These are phyloP conservation scores for Lysandra coridon DNA, from an alignment of 2,888 invertebrate species.

Conservation along the genomic window DNA sequence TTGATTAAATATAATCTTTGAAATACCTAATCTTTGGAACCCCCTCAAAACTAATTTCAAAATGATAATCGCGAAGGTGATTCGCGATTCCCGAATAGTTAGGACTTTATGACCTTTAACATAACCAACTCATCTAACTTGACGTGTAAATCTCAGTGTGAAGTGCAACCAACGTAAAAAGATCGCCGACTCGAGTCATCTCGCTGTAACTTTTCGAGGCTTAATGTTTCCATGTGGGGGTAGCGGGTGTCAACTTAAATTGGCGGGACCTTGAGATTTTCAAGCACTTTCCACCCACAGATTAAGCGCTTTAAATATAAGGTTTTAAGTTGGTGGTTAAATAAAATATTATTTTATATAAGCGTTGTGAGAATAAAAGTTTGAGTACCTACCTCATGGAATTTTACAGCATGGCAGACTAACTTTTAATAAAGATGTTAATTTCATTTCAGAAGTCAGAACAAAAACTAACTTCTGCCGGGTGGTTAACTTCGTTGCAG, in stretches of 20 bases:
- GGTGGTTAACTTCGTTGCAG: too few species aligned
- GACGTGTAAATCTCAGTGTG: conserved; percentile 5
- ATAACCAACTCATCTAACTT: conserved; percentile 10
- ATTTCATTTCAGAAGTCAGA: too few species aligned
- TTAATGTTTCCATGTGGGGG: conserved; percentile 52
- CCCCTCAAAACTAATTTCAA: not conserved
- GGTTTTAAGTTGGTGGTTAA: conserved; percentile 39
- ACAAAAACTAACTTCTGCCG: too few species aligned
- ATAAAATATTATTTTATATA: not conserved
- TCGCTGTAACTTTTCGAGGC: conserved; percentile 50
- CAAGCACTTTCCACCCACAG: conserved; percentile 55
- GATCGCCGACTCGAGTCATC: conserved; percentile 58
- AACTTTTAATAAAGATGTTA: too few species aligned
- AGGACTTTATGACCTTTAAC: not conserved
- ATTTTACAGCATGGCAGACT: too few species aligned
- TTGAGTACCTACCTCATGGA: not conserved
- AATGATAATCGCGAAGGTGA: not conserved
- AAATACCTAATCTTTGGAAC: not conserved
- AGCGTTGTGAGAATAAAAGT: not conserved
- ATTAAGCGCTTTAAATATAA: conserved; percentile 66
- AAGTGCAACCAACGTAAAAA: conserved; percentile 43
- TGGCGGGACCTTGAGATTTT: conserved; percentile 63
- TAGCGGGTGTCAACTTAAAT: conserved; percentile 54
- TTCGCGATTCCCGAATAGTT: not conserved
- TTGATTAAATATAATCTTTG: too few species aligned